Conservation (phyloP, 1,140 invertebrate genomes). For the Drosophila erecta region DNA sequence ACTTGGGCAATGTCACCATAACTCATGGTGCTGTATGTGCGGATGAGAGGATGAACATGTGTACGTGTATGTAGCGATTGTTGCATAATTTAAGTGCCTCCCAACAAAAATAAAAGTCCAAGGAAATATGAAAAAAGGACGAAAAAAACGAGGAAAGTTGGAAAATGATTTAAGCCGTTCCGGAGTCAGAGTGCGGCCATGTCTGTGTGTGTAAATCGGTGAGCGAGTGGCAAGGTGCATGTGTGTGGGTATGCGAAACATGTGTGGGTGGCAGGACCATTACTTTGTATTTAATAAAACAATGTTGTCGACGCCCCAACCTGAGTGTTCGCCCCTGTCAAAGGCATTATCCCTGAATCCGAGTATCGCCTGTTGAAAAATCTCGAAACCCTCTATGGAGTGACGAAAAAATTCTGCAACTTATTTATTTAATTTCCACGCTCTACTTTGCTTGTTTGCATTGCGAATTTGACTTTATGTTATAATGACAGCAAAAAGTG, state of each 20-base stretch:
- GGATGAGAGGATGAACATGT: not conserved
- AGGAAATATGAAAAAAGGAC: not conserved
- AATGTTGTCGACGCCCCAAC: conserved; percentile 55
- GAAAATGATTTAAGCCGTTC: conserved; percentile 54
- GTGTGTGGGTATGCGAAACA: not conserved
- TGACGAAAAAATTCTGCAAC: conserved; percentile 12
- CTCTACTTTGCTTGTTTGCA: conserved; percentile 4
- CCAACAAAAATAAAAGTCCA: conserved; percentile 9
- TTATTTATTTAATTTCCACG: conserved; percentile 16
- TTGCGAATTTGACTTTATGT: conserved; percentile 1
- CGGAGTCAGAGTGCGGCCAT: conserved; percentile 18
- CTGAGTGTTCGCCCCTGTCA: conserved; percentile 37
- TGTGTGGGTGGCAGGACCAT: conserved; percentile 23
- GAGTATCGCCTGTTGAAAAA: conserved; percentile 28
- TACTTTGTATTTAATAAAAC: conserved; percentile 76
- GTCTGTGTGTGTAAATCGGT: conserved; percentile 2
- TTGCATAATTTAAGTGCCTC: conserved; percentile 55
- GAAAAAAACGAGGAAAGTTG: conserved; percentile 17
- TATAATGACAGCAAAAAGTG: not conserved
- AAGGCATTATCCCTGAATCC: conserved; percentile 48
- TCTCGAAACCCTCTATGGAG: conserved; percentile 44
- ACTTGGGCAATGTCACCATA: conserved; percentile 20
- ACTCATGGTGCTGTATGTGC: conserved; percentile 13
- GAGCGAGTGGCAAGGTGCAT: conserved; percentile 1
- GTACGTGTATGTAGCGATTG: conserved; percentile 24